A percentile compares a stretch with the other conserved stretches of the same genome.
phyloP scores from a whole-genome alignment of 2,888 invertebrate genomes.

The Scaptomyza cyrtandrae region DNA sequence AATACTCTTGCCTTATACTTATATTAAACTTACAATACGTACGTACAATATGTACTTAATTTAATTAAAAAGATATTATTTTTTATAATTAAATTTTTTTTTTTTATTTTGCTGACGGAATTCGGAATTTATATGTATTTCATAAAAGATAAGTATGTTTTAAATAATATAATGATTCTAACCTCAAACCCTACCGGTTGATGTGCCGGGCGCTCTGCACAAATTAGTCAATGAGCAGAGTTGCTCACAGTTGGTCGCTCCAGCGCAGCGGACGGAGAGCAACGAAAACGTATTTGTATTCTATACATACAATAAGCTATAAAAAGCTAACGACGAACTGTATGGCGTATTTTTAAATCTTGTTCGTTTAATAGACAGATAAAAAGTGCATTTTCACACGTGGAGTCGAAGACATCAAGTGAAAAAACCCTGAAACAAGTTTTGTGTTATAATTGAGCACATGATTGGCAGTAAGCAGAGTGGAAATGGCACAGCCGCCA shows the following conservation, averaged over 20 bases:
- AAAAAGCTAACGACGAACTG: constrained; percentile 39
- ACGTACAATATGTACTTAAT: too few relatives aligned
- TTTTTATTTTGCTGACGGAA: too few relatives aligned
- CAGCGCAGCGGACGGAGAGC: constrained; percentile 25
- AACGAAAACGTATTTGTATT: background rate
- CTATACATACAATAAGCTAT: constrained; percentile 27
- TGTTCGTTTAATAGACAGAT: constrained; percentile 13
- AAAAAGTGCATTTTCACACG: constrained; percentile 69
- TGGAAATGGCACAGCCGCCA: constrained; percentile 10
- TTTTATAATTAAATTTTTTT: too few relatives aligned
- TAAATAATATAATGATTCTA: constrained; percentile 5
- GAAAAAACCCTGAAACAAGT: constrained; percentile 3
- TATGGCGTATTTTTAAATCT: constrained; percentile 60
- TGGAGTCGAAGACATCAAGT: constrained; percentile 17
- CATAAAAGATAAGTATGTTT: too few relatives aligned
- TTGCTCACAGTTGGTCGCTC: constrained; percentile 54
- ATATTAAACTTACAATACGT: too few relatives aligned
- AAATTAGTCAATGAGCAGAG: constrained; percentile 60
- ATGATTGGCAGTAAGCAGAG: constrained; percentile 31
- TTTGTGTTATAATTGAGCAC: constrained; percentile 8
- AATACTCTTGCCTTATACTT: constrained; percentile 1
- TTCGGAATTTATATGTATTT: background rate
- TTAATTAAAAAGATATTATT: too few relatives aligned
- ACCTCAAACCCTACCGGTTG: constrained; percentile 15
- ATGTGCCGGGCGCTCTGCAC: constrained; percentile 11